phyloP scores from a whole-genome alignment of 2,113 vertebrate species.

The Rhinoderma darwinii region DNA sequence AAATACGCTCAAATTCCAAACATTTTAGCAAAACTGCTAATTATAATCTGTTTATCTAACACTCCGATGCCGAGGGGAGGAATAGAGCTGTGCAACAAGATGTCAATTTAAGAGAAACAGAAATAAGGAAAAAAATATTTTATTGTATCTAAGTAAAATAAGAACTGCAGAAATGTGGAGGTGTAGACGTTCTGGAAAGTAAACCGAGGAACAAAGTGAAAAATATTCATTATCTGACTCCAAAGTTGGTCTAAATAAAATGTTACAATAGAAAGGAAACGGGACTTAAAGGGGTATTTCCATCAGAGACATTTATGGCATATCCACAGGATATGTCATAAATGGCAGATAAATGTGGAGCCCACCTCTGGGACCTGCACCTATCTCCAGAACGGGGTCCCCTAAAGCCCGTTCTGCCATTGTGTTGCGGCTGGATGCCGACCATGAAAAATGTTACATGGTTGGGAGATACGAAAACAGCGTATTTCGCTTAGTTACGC shows the following conservation, averaged over 20 bases:
- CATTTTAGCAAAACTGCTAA: conserved; percentile 17
- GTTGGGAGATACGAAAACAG: too few species aligned
- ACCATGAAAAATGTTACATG: too few species aligned
- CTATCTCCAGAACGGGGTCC: too few species aligned
- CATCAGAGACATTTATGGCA: too few species aligned
- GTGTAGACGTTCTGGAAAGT: neutral
- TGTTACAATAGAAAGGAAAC: neutral
- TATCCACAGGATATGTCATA: too few species aligned
- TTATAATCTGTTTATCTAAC: conserved; percentile 31
- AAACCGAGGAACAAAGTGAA: neutral
- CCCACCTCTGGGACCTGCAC: too few species aligned
- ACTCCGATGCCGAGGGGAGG: neutral
- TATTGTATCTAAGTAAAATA: conserved; percentile 1
- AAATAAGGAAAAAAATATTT: neutral
- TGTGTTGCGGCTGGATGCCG: too few species aligned
- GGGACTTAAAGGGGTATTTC: too few species aligned
- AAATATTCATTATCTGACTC: neutral
- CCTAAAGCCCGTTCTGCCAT: too few species aligned
- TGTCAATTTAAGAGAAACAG: neutral
- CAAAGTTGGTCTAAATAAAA: neutral
- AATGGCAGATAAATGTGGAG: too few species aligned
- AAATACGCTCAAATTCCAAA: neutral
- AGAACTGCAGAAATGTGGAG: neutral
- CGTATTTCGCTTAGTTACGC: too few species aligned
- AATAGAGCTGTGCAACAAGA: neutral